Conservation (phyloP, 2,113 vertebrate species). For the Halichoeres trimaculatus region DNA sequence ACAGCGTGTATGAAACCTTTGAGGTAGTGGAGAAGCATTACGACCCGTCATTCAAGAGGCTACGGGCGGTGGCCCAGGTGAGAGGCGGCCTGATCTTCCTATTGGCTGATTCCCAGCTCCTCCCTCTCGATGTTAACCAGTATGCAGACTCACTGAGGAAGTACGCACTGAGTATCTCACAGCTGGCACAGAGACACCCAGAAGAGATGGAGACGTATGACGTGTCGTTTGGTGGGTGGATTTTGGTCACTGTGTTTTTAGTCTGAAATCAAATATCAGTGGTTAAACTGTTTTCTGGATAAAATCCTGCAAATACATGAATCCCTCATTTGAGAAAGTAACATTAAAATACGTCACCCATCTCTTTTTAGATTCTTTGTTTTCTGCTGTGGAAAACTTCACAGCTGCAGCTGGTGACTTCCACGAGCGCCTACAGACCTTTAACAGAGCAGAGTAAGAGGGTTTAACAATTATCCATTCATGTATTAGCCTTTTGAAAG, state of each 20-base stretch:
- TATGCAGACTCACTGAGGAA: slow-evolving; percentile 87
- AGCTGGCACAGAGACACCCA: slow-evolving; percentile 82
- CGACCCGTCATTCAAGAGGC: slow-evolving; percentile 89
- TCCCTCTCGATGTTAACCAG: slow-evolving; percentile 89
- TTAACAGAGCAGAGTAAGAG: slow-evolving; percentile 89
- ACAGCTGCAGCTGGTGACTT: slow-evolving; percentile 86
- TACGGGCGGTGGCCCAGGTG: slow-evolving; percentile 88
- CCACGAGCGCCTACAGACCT: slow-evolving; percentile 82
- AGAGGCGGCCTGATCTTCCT: slow-evolving; percentile 89
- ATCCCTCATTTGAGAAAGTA: background rate
- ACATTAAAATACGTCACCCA: background rate
- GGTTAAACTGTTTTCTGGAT: background rate
- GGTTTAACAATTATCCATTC: background rate
- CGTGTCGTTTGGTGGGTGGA: slow-evolving; percentile 91
- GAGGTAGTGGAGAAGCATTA: slow-evolving; percentile 93
- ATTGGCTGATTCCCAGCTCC: slow-evolving; percentile 87
- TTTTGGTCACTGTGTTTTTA: background rate
- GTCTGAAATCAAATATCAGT: background rate
- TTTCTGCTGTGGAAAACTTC: slow-evolving; percentile 92
- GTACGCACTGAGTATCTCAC: slow-evolving; percentile 85
- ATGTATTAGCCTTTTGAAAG: background rate
- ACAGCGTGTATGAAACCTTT: slow-evolving; percentile 95
- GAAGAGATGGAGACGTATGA: slow-evolving; percentile 75
- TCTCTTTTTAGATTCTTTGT: slow-evolving; percentile 85
- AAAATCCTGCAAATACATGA: background rate